Evolutionary conservation across 2,797 vertebrate genomes (phyloP), one percentile per base, ranked within the genome.

Genomic region (Sciurus carolinensis): DNA sequence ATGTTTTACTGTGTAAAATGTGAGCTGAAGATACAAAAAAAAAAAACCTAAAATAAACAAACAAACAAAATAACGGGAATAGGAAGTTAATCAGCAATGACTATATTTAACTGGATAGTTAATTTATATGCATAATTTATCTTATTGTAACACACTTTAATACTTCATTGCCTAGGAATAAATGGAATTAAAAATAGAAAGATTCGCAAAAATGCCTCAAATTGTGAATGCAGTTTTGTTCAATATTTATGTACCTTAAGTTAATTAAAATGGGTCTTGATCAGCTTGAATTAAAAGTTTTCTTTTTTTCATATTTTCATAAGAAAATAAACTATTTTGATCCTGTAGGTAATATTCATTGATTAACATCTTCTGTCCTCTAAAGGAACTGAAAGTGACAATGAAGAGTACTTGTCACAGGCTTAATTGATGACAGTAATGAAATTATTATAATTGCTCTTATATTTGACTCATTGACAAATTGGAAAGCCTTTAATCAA

Each of bases 181-280:
- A 88, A 91, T 82, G 39, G 22, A 91, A 87, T 76, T 75, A 50
- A 44, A 85, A 91, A 57, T 54, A 72, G 26, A 87, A 79, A 75
- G 3, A n/a, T 76, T 91, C 91, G 66, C 8, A 54, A 66, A 84
- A 82, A 47, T 62, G 6, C 5, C 39, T 36, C 89, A 30, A 94
- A 26, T 73, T 71, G n/a, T 83, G 3, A 81, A 90, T 33, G 11
- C 22, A n/a, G 54, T 5, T 81, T 93, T 76, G 30, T 42, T 94
- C 28, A 69, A 67, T 82, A 69, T 67, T 87, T 90, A 14, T 92
- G 2, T 22, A 82, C 14, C 36, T 84, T 94, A 50, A 75, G 7
- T 1, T 73, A 85, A 69, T 96, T 90, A 83, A 50, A 75, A 83
- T 50, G 28, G 3, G 14, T 73, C 5, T 20, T 90, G 5, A 57